Evolutionary conservation across 2,113 vertebrate species (phyloP).

Genomic region (Sinocyclocheilus rhinocerous): DNA sequence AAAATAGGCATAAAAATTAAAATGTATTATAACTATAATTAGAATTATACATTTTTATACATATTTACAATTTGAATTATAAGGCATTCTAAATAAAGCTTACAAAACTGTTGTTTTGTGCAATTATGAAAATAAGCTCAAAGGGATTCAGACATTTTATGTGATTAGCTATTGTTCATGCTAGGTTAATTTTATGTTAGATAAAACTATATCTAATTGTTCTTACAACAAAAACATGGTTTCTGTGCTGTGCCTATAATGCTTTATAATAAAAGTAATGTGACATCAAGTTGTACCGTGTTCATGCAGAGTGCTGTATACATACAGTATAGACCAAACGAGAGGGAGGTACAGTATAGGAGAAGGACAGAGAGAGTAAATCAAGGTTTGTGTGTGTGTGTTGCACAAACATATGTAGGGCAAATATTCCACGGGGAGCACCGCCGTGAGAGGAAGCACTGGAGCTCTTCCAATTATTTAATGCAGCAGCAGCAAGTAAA

Average conservation of each 20-base stretch:
- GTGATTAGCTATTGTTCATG: no score
- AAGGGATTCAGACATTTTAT: no score
- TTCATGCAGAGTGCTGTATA: neutral
- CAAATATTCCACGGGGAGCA: slow-evolving; percentile 69
- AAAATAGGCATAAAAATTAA: neutral
- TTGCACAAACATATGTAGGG: slow-evolving; percentile 71
- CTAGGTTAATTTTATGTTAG: no score
- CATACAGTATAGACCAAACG: neutral
- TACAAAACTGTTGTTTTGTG: neutral
- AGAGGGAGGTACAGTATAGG: neutral
- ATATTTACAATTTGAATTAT: no score
- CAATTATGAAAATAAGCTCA: neutral
- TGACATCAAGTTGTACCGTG: neutral
- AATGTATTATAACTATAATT: no score
- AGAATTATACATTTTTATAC: no score
- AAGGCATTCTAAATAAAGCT: neutral
- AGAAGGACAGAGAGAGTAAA: slow-evolving; percentile 1
- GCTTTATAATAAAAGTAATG: neutral
- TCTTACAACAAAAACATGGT: no score
- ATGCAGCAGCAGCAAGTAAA: slow-evolving; percentile 60
- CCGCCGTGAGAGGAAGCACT: slow-evolving; percentile 63
- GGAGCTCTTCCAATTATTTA: slow-evolving; percentile 57
- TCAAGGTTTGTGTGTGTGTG: neutral
- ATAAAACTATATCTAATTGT: no score
- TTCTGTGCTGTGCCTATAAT: neutral